Percentiles rank a stretch among this genome's conserved stretches.
Conservation (phyloP, 2,797 vertebrate species). For the Schizopygopsis malacanthus region DNA sequence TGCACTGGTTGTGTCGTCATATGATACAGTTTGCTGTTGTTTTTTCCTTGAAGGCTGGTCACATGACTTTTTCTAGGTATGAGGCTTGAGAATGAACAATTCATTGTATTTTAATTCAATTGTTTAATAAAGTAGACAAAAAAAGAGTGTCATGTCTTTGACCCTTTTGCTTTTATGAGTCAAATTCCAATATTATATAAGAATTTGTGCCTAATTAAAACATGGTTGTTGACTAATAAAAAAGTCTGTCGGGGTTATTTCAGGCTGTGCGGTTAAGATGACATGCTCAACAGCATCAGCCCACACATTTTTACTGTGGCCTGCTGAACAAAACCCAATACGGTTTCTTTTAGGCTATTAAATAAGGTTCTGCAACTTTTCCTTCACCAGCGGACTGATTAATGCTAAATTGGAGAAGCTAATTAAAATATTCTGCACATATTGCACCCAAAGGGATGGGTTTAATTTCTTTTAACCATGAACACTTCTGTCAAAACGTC, state of each 20-base stretch:
- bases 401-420: slow-evolving; percentile 19
- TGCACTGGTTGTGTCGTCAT: background rate
- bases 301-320: slow-evolving; percentile 25
- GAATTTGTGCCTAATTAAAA: slow-evolving; percentile 36
- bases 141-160: background rate
- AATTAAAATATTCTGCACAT: slow-evolving; percentile 27
- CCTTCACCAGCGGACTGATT: slow-evolving; percentile 40
- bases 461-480: background rate
- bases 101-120: background rate
- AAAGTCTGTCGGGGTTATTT: slow-evolving; percentile 32
- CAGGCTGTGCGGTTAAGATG: background rate
- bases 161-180: slow-evolving; percentile 31
- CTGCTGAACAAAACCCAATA: background rate
- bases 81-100: background rate
- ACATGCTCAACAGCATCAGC: slow-evolving; percentile 23
- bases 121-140: background rate
- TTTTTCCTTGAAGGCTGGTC: background rate
- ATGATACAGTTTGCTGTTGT: background rate
- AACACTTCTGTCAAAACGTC: background rate
- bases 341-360: slow-evolving; percentile 32
- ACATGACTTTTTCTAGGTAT: background rate
- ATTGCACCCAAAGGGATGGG: background rate
- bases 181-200: slow-evolving; percentile 16
- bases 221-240: slow-evolving; percentile 38
- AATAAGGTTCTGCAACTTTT: slow-evolving; percentile 23